Conservation (phyloP, 2,113 vertebrate species). For the Microcebus griseorufus region DNA sequence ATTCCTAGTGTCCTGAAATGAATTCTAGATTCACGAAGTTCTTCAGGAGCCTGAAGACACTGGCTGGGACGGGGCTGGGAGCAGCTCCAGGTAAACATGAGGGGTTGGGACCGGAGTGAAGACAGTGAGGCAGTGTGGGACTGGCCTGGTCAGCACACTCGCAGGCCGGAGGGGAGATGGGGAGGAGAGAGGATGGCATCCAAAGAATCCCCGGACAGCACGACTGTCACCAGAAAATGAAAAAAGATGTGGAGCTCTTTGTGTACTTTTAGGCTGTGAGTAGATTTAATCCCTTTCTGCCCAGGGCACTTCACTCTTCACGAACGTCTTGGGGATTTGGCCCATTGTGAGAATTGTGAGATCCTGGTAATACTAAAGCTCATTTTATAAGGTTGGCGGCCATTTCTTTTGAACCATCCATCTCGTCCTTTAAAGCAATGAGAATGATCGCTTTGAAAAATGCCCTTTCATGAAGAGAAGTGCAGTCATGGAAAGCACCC, state of each 20-base stretch:
- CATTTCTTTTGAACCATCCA: slow-evolving; percentile 43
- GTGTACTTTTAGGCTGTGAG: background rate
- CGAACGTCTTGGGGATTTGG: slow-evolving; percentile 35
- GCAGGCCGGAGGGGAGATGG: accelerated
- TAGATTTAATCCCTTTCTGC: slow-evolving; percentile 32
- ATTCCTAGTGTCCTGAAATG: background rate
- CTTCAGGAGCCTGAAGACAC: background rate
- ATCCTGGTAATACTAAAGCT: slow-evolving; percentile 19
- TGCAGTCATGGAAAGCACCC: background rate
- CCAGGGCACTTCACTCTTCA: background rate
- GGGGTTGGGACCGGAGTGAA: background rate
- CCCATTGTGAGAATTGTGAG: background rate
- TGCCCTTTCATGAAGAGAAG: background rate
- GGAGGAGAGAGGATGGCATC: background rate
- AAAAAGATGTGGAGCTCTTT: background rate
- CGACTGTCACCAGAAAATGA: background rate
- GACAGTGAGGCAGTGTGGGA: accelerated
- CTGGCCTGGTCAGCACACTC: background rate
- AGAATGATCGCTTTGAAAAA: slow-evolving; percentile 23
- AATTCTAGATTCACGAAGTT: background rate
- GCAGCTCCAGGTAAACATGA: background rate
- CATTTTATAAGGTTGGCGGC: slow-evolving; percentile 35
- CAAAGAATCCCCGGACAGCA: background rate
- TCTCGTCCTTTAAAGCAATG: slow-evolving; percentile 24
- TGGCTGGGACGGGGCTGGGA: background rate